phyloP scores from a whole-genome alignment of 2,113 vertebrate genomes.

The Tragelaphus strepsiceros region DNA sequence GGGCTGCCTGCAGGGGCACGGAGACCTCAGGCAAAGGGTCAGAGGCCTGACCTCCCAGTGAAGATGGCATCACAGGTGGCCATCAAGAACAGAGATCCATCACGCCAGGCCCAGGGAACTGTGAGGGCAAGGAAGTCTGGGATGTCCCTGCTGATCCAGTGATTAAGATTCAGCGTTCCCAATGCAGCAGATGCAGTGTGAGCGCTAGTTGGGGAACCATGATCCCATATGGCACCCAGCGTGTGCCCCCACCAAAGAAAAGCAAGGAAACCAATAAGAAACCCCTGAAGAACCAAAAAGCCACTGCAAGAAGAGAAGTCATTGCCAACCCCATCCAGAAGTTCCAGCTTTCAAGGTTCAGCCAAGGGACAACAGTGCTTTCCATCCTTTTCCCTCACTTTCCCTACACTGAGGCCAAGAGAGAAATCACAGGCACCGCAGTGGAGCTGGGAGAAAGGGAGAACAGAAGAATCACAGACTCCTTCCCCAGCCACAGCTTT shows the following conservation, averaged over 20 bases:
- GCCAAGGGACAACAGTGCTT: not conserved
- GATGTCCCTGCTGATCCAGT: not conserved
- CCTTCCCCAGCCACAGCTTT: no score
- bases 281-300: not conserved
- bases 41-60: not conserved
- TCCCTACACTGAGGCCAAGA: not conserved
- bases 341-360: not conserved
- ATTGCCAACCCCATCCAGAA: not conserved
- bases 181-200: not conserved
- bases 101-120: not conserved
- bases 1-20: no score
- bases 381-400: not conserved
- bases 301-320: not conserved
- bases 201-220: not conserved
- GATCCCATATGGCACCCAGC: fast-evolving
- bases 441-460: not conserved
- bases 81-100: not conserved
- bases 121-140: not conserved
- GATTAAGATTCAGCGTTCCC: not conserved
- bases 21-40: not conserved
- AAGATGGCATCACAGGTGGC: not conserved
- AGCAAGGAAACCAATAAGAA: not conserved
- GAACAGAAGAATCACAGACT: not conserved
- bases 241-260: not conserved
- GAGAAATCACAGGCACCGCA: not conserved